Evolutionary conservation across 2,888 invertebrate genomes (phyloP), one percentile per base, ranked within the genome.

Genomic region (Elgonia sp.): DNA sequence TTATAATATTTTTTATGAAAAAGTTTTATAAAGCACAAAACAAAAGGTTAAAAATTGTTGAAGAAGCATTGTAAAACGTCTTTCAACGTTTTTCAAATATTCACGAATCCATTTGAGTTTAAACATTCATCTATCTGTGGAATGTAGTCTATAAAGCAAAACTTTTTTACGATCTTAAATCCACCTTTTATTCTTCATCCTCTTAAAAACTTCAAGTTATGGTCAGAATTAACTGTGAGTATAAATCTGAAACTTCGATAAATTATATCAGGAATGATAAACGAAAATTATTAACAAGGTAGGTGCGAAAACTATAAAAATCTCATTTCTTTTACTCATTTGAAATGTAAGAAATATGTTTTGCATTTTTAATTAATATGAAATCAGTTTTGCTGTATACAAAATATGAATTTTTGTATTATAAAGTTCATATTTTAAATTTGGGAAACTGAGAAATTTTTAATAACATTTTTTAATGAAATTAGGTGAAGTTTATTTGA

Each of bases 221-320:
- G 37, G 16, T 16, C 42, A 29, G 20, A 20, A 37, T 21, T 40
- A 65, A 65, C 40, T 40, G 6, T 21, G 8, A 14, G n/a, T 50
- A 53, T 53, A 53, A 50, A 50, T 69, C 69, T 50, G n/a, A 69
- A 69, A 69, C 69, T 69, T 69, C 29, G 9, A 9, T 53, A 21
- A 42, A 29, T 69, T 69, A 69, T 20, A 50, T 65, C 42, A 40
- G 20, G 18, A 40, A 65, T 65, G 40, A 65, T 18, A 9, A 39
- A 8, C 40, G 37, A 1, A n/a, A 62, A 16, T 62, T 39, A 37
- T 16, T 53, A 53, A 53, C 16, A 53, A 53, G 1, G 46, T 12
- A 46, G 14, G 14, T 29, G 29, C 29, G 29, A 29, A 29, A 29
- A n/a, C n/a, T n/a, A n/a, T n/a, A n/a, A n/a, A n/a, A n/a, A n/a